Base-by-base conservation (phyloP, 2,113 vertebrate genomes). In the Anolis sagrei region DNA sequence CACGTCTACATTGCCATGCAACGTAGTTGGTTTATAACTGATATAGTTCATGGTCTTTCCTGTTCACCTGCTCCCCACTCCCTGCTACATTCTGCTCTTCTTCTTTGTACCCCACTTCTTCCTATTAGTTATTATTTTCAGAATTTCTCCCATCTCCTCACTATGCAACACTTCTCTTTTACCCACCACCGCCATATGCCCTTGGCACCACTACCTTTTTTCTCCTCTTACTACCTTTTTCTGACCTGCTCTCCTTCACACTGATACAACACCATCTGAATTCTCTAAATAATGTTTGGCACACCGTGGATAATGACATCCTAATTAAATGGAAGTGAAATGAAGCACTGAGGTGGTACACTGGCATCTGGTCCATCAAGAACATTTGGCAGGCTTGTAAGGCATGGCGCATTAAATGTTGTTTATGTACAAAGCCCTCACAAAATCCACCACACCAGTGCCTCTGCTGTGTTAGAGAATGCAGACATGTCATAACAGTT, bases 391-490 rank as follows among this genome's bases (percentile, higher is more conserved):
- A 27, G 29, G 51, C 49, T 82, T 85, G 27, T 21, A 76, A n/a
- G 86, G 58, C 27, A 87, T 19, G 61, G 7, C 66, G 21, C 0
- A 73, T 34, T 32, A 86, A 93, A 18, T 3, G 5, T 85, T 0
- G 0, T 0, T 8, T 81, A 2, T 7, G 62, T n/a, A 86, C 44
- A 88, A 81, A 69, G 82, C 82, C 2, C 6, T 90, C 76, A 81
- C 86, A 87, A 72, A 84, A 81, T 0, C 2, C n/a, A 70, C 64
- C 76, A 79, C 0, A 4, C 8, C 64, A 81, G 36, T 32, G 83
- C 10, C 39, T 88, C 79, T 88, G 49, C 70, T 78, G 9, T 62
- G 5, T 48, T 76, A 81, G 83, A 83, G 83, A 32, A 76, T 83
- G 48, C 49, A 21, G 6, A 44, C 1, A 29, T 36, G 32, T 70